A percentile compares a stretch with the other conserved stretches of the same genome.
These are phyloP conservation scores for Microtus oregoni DNA, from an alignment of 2,113 vertebrate genomes.

Conservation along the genomic window DNA sequence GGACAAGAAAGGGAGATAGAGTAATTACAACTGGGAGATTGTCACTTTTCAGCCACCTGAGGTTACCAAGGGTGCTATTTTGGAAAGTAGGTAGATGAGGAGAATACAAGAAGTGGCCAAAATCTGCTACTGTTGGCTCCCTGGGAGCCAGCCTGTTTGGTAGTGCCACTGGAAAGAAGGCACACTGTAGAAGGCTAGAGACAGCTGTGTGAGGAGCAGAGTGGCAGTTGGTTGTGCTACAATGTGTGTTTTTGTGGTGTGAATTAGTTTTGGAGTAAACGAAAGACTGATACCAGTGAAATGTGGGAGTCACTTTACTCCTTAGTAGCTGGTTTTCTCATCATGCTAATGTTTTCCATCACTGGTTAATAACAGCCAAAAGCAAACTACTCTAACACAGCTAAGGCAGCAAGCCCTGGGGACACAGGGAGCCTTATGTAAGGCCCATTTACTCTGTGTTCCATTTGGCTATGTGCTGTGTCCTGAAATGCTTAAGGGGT, in stretches of 20 bases:
- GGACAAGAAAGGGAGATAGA: not conserved
- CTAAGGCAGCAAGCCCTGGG: not conserved
- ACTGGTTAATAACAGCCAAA: not conserved
- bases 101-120: not conserved
- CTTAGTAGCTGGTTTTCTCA: too few species aligned
- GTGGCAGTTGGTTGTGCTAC: not conserved
- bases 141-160: not conserved
- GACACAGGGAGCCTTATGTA: not conserved
- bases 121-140: not conserved
- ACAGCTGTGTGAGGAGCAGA: not conserved
- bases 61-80: not conserved
- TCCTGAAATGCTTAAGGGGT: not conserved
- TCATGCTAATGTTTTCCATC: constrained; percentile 6
- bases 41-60: not conserved
- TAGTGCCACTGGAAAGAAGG: not conserved
- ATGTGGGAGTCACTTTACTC: not conserved
- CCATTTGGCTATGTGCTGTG: not conserved
- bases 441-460: not conserved
- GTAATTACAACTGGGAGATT: not conserved
- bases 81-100: not conserved
- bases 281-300: not conserved
- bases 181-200: not conserved
- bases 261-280: not conserved
- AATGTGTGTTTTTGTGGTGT: not conserved
- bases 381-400: not conserved